Percentiles rank a stretch among this genome's conserved stretches.
Evolutionary conservation across 2,113 vertebrate genomes (phyloP).

Genomic region (Catagonus wagneri): DNA sequence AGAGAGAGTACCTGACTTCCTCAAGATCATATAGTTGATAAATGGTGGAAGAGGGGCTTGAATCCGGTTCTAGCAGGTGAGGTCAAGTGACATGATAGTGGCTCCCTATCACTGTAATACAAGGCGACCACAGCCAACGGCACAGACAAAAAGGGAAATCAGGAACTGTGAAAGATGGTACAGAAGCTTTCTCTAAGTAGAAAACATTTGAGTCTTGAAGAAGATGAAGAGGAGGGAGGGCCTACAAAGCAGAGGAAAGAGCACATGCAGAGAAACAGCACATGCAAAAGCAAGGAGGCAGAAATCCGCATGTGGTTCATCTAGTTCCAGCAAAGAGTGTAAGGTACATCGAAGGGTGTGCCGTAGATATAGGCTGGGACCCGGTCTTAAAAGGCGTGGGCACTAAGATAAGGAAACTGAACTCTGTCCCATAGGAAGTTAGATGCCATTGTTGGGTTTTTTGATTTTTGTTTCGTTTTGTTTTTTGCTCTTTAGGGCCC

Average conservation of each 20-base stretch:
- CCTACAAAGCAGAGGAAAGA: background rate
- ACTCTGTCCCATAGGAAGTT: background rate
- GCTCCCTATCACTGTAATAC: background rate
- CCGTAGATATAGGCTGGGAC: background rate
- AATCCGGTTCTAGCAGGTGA: background rate
- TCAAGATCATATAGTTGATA: background rate
- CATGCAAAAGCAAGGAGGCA: background rate
- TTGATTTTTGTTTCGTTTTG: no score
- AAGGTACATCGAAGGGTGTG: accelerated
- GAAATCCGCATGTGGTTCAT: background rate
- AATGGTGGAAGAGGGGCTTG: background rate
- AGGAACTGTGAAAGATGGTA: background rate
- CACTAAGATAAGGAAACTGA: background rate
- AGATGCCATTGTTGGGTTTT: background rate
- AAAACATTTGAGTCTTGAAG: background rate
- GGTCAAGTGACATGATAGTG: background rate
- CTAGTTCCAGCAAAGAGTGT: background rate
- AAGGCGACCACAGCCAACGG: background rate
- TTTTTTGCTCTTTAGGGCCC: no score
- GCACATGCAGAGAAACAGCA: background rate
- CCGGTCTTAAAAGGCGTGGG: background rate
- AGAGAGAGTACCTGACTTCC: background rate
- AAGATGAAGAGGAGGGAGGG: background rate
- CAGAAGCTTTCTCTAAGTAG: background rate
- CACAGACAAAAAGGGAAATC: background rate